A percentile compares a stretch with the other conserved stretches of the same genome.
Evolutionary conservation across 30 jellyfish, hydroid and myxozoan genomes (phyloP).

Genomic region (Sanderia malayensis): DNA sequence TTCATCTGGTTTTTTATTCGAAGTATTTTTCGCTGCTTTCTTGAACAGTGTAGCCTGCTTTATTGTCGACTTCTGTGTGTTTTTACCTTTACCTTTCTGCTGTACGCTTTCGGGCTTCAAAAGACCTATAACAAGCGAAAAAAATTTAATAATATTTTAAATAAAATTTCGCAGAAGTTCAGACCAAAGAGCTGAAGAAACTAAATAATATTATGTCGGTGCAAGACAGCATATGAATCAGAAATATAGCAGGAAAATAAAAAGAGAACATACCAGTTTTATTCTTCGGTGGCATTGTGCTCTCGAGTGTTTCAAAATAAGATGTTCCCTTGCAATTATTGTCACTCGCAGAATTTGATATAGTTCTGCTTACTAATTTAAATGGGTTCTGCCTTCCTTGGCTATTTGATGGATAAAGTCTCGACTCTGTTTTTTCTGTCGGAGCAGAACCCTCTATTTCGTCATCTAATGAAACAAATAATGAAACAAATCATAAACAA

Average conservation of each 20-base stretch:
- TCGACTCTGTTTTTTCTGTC: neutral
- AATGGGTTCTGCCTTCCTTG: conserved; percentile 65
- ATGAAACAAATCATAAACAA: too few species aligned
- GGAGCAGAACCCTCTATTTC: neutral
- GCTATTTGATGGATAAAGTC: neutral
- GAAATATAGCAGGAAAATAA: neutral
- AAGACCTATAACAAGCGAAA: neutral
- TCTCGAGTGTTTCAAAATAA: conserved; percentile 67
- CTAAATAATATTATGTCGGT: too few species aligned
- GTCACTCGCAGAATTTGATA: conserved; percentile 3
- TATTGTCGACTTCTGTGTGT: neutral
- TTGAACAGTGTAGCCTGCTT: conserved; percentile 35
- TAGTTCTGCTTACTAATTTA: conserved; percentile 30
- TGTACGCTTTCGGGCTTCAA: neutral
- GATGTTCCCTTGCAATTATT: conserved; percentile 69
- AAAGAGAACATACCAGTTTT: conserved; percentile 41
- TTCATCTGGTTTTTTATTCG: conserved; percentile 11
- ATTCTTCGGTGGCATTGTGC: conserved; percentile 56
- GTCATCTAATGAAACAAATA: too few species aligned
- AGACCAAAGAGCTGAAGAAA: too few species aligned
- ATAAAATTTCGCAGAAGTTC: too few species aligned
- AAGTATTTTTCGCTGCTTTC: conserved; percentile 1
- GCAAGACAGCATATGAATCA: too few species aligned
- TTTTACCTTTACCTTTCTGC: neutral
- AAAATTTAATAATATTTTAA: too few species aligned